Conservation (phyloP, 2,113 vertebrate species). For the Nycticorax nycticorax region DNA sequence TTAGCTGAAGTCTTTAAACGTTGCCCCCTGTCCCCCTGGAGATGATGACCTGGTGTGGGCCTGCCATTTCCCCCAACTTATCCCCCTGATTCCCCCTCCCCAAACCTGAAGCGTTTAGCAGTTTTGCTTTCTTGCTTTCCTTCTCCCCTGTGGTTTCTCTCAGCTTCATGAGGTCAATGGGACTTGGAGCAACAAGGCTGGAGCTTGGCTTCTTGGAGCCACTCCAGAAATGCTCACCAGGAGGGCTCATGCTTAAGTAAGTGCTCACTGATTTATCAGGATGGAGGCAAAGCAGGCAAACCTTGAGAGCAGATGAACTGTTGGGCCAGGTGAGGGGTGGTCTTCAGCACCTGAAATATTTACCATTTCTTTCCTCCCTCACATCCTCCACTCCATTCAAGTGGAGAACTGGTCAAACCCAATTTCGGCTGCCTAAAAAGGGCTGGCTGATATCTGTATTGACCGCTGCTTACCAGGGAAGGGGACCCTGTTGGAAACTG, state of each 20-base stretch:
- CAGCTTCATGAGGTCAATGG: fast-evolving
- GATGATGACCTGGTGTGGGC: background rate
- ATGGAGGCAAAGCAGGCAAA: background rate
- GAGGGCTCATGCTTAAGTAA: background rate
- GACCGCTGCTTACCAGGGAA: background rate
- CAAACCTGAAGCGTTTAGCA: background rate
- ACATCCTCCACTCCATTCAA: background rate
- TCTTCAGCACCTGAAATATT: background rate
- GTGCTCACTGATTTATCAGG: background rate
- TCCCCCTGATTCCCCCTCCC: background rate
- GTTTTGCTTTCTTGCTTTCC: background rate
- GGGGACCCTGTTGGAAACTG: background rate
- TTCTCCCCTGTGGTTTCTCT: background rate
- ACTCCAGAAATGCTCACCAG: background rate
- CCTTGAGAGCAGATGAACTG: background rate
- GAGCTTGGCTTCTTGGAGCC: background rate
- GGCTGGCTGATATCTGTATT: background rate
- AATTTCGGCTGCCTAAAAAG: background rate
- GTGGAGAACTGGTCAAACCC: background rate
- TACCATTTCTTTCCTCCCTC: background rate
- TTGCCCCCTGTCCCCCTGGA: background rate
- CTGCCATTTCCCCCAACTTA: background rate
- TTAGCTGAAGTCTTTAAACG: background rate
- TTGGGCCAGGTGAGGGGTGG: background rate
- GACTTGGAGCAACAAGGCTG: background rate